These are phyloP conservation scores for Boloria euphrosyne DNA, from an alignment of 2,888 invertebrate species.

Conservation along the genomic window DNA sequence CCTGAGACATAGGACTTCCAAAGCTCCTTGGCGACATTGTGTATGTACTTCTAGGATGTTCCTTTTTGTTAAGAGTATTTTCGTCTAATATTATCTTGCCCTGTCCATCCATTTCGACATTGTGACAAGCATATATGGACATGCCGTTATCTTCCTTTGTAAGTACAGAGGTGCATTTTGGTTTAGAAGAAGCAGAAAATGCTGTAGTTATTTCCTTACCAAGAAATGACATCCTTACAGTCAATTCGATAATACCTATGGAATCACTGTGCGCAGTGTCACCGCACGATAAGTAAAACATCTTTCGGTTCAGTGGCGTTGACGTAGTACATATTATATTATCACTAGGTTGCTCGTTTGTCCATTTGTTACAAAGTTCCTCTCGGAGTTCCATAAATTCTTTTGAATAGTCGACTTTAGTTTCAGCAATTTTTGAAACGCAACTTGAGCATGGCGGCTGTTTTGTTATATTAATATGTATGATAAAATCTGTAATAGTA, in stretches of 20 bases:
- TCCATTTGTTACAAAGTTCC: conserved; percentile 71
- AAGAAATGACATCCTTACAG: conserved; percentile 72
- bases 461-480: conserved; percentile 63
- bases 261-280: conserved; percentile 59
- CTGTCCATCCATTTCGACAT: conserved; percentile 74
- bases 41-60: conserved; percentile 42
- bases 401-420: conserved; percentile 65
- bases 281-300: conserved; percentile 68
- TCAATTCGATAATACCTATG: conserved; percentile 71
- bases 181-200: conserved; percentile 62
- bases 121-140: conserved; percentile 73
- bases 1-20: conserved; percentile 55
- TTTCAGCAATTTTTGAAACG: conserved; percentile 68
- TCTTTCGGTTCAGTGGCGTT: conserved; percentile 65
- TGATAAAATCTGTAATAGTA: conserved; percentile 62
- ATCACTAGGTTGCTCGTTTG: conserved; percentile 64
- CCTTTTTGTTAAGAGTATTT: conserved; percentile 57
- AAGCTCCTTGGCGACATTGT: conserved; percentile 43
- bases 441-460: conserved; percentile 72
- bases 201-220: conserved; percentile 77
- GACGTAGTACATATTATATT: conserved; percentile 72
- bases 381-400: conserved; percentile 63
- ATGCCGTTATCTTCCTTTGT: conserved; percentile 71
- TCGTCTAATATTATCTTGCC: conserved; percentile 74
- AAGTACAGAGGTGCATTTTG: conserved; percentile 58